Conservation (phyloP, 2,797 vertebrate genomes). For the Botia kubotai region DNA sequence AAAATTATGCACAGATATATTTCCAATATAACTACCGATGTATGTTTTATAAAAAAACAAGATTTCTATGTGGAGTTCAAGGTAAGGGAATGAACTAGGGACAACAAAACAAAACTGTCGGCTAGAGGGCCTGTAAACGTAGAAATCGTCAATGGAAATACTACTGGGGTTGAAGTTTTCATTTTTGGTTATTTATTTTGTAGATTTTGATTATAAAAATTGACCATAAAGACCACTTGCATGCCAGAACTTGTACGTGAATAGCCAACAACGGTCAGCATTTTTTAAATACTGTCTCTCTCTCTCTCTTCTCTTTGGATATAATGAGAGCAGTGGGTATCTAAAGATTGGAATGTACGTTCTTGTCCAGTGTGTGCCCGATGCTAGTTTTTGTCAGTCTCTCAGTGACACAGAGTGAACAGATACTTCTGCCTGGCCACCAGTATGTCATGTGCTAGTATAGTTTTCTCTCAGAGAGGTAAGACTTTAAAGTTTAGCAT, state of each 20-base stretch:
- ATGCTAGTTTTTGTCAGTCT: conserved; percentile 36
- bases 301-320: conserved; percentile 32
- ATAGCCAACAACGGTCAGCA: conserved; percentile 57
- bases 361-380: conserved; percentile 34
- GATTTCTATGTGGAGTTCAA: conserved; percentile 72
- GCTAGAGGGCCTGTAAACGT: conserved; percentile 49
- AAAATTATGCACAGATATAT: conserved; percentile 72
- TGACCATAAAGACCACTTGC: conserved; percentile 67
- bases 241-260: conserved; percentile 70
- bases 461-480: conserved; percentile 56
- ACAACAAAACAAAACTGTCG: neutral
- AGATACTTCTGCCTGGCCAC: neutral
- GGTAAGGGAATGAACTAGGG: conserved; percentile 21
- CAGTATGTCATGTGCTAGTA: conserved; percentile 22
- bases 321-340: conserved; percentile 21
- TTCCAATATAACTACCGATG: conserved; percentile 71
- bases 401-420: neutral
- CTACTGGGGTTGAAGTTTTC: conserved; percentile 54
- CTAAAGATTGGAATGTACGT: conserved; percentile 56
- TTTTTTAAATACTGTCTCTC: conserved; percentile 51
- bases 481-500: conserved; percentile 62
- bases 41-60: conserved; percentile 75
- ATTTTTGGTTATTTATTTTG: conserved; percentile 60
- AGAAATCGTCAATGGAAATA: conserved; percentile 48
- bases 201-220: conserved; percentile 59